Base-by-base conservation (phyloP, 2,113 vertebrate genomes). In the Thinocorus orbignyianus region DNA sequence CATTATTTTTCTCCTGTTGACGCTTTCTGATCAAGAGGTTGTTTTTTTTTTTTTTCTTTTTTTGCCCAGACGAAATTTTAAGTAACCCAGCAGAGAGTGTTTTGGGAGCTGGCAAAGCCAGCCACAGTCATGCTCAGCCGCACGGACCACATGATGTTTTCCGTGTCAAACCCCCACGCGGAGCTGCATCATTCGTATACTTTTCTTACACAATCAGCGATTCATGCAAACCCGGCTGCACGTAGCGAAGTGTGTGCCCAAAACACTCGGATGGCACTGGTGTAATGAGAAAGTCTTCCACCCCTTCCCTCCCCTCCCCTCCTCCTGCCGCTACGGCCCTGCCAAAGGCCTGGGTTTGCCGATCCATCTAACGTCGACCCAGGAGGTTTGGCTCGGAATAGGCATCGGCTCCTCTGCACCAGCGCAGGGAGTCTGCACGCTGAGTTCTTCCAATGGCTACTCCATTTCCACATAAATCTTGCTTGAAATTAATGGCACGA, bases 1-100 rank as follows among this genome's bases (percentile, higher is more conserved):
- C 95, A 78, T 96, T 97, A 88, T 97, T 98, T 97, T 93, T 94
- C 96, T 97, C 52, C 6, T 92, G 94, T 68, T 93, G 96, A 78
- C 51, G 26, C 85, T 96, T 73, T 96, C 86, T 69, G 96, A 97
- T 93, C 60, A 64, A 91, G 82, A 71, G 86, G n/a, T n/a, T n/a
- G n/a, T n/a, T n/a, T n/a, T n/a, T n/a, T n/a, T n/a, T n/a, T n/a
- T n/a, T n/a, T n/a, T n/a, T n/a, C 31, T 88, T 94, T 66, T 68
- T 92, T 90, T 6, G 3, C 92, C 71, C 66, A 52, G 57, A 76
- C 19, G 49, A 84, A 87, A 89, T 92, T 81, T 73, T 76, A 79
- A 82, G 65, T 37, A 80, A 81, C n/a, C 35, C 55, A 52, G 92
- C 72, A 76, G 41, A 88, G 73, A 94, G 76, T 9, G 76, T 81